Evolutionary conservation across 2,797 vertebrate genomes (phyloP), one percentile per base, ranked within the genome.

Genomic region (Xerus rutilus): DNA sequence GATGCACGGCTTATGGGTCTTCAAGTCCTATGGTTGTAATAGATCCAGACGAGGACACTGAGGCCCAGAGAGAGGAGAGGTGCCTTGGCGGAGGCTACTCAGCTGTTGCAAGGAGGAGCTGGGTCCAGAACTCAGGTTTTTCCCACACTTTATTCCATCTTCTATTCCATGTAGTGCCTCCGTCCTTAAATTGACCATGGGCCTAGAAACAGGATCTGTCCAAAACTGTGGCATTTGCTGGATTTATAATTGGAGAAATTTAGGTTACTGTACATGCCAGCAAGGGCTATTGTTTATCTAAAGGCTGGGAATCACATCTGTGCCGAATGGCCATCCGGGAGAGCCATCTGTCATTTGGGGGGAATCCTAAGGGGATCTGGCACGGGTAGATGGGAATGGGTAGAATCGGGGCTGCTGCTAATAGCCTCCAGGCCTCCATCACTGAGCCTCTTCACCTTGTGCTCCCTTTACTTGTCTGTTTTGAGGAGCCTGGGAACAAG

Each of bases 291-390:
- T 98, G 95, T 97, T 98, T 95, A 93, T 97, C 97, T 97, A 95
- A 98, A 98, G 87, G 86, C 95, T 95, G 96, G 92, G 96, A 57
- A 97, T 98, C 98, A 98, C 98, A 98, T 98, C 97, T 98, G 98
- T 98, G 98, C 97, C 0, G 96, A 98, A 79, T 98, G 98, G 98
- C 98, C 98, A 98, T 97, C 93, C 89, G 95, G 97, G 97, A 98
- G 96, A 96, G 97, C 98, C 99, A 99, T 99, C 99, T 99, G 98
- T 99, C 98, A 97, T 98, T 97, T 98, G 96, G 98, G 98, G 98
- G 97, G 97, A 98, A 97, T 98, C 98, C 98, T 98, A 98, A 98
- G 98, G 98, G 98, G 98, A 98, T 98, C 97, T 99, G 99, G 98
- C 98, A 98, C 77, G 59, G 91, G 97, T 96, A 96, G 97, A 97